phyloP scores from a whole-genome alignment of 2,113 vertebrate species.

The Bucco capensis region DNA sequence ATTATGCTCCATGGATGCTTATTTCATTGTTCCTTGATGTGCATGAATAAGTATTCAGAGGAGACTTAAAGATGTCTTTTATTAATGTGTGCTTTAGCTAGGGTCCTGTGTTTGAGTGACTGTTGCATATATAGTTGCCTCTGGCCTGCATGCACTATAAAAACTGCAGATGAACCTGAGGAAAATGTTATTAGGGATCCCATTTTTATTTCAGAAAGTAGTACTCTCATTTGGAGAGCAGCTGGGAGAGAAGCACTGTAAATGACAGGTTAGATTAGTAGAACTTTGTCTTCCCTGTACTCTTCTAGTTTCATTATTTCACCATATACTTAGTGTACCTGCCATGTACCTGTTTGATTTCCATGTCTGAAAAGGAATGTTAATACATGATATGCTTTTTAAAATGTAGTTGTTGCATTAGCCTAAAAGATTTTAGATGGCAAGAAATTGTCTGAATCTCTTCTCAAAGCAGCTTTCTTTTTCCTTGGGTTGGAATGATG shows the following conservation, averaged over 20 bases:
- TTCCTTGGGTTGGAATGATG: not conserved
- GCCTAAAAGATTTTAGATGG: not conserved
- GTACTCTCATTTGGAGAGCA: not conserved
- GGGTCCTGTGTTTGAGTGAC: not conserved
- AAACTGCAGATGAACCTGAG: not conserved
- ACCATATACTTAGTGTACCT: not conserved
- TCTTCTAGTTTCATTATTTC: not conserved
- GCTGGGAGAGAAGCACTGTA: not conserved
- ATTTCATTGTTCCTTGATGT: not conserved
- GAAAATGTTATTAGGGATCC: not conserved
- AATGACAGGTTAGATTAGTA: not conserved
- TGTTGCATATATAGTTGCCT: not conserved
- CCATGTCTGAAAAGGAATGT: not conserved
- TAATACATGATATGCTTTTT: not conserved
- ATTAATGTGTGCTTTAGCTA: not conserved
- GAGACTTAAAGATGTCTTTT: not conserved
- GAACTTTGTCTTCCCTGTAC: not conserved
- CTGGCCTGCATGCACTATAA: not conserved
- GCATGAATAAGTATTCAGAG: not conserved
- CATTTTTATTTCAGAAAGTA: not conserved
- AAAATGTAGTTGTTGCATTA: accelerated
- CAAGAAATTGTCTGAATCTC: not conserved
- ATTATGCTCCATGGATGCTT: not conserved
- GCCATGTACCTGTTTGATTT: accelerated
- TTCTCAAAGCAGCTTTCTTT: not conserved